phyloP scores from a whole-genome alignment of 2,113 vertebrate genomes.

The Mystacornis crossleyi region DNA sequence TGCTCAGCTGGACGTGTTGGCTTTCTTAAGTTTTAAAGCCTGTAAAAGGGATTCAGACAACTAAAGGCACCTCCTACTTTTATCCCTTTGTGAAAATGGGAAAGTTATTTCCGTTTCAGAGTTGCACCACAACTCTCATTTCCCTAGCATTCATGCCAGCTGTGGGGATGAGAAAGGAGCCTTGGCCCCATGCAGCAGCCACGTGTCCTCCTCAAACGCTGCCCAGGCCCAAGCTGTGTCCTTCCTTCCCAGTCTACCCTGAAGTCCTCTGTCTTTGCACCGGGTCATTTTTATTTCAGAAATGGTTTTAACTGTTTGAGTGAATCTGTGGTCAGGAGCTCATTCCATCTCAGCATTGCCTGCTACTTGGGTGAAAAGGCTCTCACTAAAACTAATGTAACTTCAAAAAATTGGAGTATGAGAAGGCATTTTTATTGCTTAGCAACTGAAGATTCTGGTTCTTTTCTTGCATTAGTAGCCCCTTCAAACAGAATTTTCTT shows the following conservation, averaged over 20 bases:
- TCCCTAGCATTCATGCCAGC: neutral
- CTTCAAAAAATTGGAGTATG: neutral
- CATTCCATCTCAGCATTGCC: neutral
- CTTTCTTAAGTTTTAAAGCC: neutral
- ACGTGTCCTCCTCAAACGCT: neutral
- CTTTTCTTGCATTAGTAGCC: neutral
- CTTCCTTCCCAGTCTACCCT: neutral
- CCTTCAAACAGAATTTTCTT: neutral
- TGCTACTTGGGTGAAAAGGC: neutral
- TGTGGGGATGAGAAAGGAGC: neutral
- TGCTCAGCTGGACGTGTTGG: neutral
- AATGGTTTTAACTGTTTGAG: neutral
- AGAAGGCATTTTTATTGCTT: neutral
- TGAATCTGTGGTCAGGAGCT: neutral
- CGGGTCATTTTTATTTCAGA: neutral
- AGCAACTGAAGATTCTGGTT: neutral
- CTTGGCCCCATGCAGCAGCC: neutral
- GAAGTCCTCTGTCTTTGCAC: neutral
- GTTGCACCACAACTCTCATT: neutral
- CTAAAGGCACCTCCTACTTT: neutral
- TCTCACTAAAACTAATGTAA: neutral
- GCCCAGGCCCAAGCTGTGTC: neutral
- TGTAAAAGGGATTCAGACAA: neutral
- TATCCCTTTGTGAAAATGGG: neutral
- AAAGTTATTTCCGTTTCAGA: neutral